phyloP scores from a whole-genome alignment of 2,113 vertebrate species.

The Vicugna pacos region DNA sequence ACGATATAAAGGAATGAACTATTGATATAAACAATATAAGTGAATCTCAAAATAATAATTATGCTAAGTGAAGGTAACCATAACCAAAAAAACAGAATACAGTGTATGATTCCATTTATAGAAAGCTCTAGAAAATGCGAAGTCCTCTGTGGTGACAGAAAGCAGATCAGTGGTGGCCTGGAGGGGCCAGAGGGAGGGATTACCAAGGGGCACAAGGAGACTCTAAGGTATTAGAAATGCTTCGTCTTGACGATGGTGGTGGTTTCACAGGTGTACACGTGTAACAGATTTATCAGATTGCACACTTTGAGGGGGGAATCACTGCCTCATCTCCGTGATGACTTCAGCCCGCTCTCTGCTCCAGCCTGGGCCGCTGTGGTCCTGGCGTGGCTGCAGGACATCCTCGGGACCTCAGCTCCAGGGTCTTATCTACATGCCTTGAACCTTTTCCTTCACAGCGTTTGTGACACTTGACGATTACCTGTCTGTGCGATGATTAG shows the following conservation, averaged over 20 bases:
- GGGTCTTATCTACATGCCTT: neutral
- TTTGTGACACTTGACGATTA: neutral
- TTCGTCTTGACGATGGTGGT: neutral
- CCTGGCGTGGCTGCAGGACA: no score
- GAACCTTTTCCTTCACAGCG: neutral
- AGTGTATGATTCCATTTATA: neutral
- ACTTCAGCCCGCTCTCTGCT: neutral
- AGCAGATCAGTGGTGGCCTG: neutral
- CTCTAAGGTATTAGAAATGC: accelerated
- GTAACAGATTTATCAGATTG: neutral
- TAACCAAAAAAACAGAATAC: neutral
- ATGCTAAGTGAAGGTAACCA: neutral
- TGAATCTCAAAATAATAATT: neutral
- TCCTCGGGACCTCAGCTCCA: neutral
- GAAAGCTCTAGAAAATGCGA: neutral
- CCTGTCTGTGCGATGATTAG: neutral
- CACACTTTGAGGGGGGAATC: neutral
- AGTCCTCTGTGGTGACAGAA: neutral
- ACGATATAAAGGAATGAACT: no score
- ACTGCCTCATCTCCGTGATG: neutral
- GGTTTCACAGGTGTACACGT: neutral
- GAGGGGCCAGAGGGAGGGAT: neutral
- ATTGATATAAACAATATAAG: neutral
- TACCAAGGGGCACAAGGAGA: neutral
- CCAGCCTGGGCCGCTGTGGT: neutral